Percentiles rank a stretch among this genome's conserved stretches.
Conservation (phyloP, 2,113 vertebrate genomes). For the Orthonyx spaldingii region DNA sequence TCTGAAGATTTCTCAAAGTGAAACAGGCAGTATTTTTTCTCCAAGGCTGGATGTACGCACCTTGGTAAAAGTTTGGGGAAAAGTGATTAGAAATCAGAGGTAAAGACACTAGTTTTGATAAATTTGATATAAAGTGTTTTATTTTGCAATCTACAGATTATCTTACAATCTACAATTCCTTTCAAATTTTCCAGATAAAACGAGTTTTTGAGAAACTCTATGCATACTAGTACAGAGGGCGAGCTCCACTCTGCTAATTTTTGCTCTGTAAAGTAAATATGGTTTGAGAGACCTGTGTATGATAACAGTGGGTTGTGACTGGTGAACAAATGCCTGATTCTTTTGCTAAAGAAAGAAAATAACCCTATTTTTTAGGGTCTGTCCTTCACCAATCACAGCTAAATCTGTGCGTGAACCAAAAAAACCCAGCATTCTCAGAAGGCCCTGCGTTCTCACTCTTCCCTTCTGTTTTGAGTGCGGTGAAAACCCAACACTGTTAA, state of each 20-base stretch:
- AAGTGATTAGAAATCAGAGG: background rate
- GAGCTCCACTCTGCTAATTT: background rate
- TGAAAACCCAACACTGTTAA: background rate
- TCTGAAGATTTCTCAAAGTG: background rate
- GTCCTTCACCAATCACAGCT: background rate
- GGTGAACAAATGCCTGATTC: background rate
- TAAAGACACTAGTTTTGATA: background rate
- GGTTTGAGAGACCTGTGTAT: background rate
- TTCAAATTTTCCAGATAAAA: background rate
- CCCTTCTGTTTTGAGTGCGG: background rate
- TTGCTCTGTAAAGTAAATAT: background rate
- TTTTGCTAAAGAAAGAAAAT: background rate
- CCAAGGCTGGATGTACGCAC: background rate
- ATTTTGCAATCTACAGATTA: background rate
- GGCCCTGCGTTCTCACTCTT: background rate
- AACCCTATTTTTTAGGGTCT: accelerated
- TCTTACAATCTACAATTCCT: background rate
- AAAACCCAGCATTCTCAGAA: background rate
- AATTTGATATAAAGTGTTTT: background rate
- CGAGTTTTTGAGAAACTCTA: background rate
- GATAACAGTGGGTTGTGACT: background rate
- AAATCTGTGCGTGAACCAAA: background rate
- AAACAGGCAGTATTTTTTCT: background rate
- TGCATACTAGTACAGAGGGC: accelerated
- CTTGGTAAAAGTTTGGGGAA: background rate